Percentiles rank a stretch among this genome's conserved stretches.
Evolutionary conservation across 2,888 invertebrate species (phyloP).

Genomic region (Amphipoea oculea): DNA sequence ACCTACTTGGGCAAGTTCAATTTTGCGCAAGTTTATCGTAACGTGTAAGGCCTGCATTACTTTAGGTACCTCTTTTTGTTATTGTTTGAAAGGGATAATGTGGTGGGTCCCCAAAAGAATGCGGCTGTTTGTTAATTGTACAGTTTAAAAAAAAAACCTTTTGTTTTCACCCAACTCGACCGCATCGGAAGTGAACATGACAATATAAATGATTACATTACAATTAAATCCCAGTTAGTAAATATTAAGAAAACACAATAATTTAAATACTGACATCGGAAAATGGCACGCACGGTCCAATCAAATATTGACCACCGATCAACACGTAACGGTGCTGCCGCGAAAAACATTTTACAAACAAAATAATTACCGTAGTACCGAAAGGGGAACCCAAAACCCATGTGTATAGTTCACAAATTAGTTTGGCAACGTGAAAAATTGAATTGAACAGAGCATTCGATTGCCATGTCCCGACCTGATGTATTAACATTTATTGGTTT

Average conservation of each 20-base stretch:
- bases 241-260: slow-evolving; percentile 68
- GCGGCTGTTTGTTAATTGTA: too few species aligned
- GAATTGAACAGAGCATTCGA: slow-evolving; percentile 81
- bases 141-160: background rate
- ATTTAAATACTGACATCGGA: slow-evolving; percentile 77
- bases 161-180: background rate
- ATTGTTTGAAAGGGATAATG: background rate
- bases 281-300: slow-evolving; percentile 73
- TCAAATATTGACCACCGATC: slow-evolving; percentile 88
- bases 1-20: background rate
- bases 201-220: background rate
- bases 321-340: slow-evolving; percentile 84
- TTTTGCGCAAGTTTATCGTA: background rate
- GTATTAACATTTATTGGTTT: slow-evolving; percentile 90
- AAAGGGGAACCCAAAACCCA: slow-evolving; percentile 79
- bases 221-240: slow-evolving; percentile 33
- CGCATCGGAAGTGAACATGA: background rate
- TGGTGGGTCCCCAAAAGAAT: background rate
- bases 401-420: slow-evolving; percentile 87
- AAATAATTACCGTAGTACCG: slow-evolving; percentile 81
- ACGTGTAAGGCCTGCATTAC: background rate
- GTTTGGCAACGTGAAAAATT: slow-evolving; percentile 85
- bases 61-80: background rate
- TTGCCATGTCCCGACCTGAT: slow-evolving; percentile 80
- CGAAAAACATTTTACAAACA: slow-evolving; percentile 87